These are phyloP conservation scores for Amphiprion ocellaris DNA, from an alignment of 2,113 vertebrate species.

Conservation along the genomic window DNA sequence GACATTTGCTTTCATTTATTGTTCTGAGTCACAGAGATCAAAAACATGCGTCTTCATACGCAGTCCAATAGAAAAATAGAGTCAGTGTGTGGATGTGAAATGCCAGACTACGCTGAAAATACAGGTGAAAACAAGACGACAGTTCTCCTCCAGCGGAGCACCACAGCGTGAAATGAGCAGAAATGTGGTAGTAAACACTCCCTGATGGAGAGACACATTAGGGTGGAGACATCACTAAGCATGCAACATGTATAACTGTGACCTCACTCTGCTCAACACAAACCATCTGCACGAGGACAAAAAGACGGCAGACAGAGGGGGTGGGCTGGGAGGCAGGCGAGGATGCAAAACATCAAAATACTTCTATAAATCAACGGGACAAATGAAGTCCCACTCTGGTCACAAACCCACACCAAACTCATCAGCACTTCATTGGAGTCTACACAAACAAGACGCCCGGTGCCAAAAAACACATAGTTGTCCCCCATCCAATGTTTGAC, in stretches of 20 bases:
- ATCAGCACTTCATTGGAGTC: slow-evolving; percentile 40
- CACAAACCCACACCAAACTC: slow-evolving; percentile 51
- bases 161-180: slow-evolving; percentile 28
- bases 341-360: slow-evolving; percentile 58
- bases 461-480: slow-evolving; percentile 57
- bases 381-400: slow-evolving; percentile 45
- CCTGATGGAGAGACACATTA: slow-evolving; percentile 36
- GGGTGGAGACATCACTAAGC: slow-evolving; percentile 54
- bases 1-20: too few relatives aligned
- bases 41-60: neutral
- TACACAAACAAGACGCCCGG: slow-evolving; percentile 58
- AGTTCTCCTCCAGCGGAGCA: slow-evolving; percentile 1
- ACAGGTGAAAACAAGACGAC: slow-evolving; percentile 16
- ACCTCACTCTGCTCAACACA: slow-evolving; percentile 65
- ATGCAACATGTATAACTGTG: slow-evolving; percentile 50
- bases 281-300: slow-evolving; percentile 58
- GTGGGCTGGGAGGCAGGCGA: slow-evolving; percentile 20
- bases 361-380: slow-evolving; percentile 65
- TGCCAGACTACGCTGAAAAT: neutral
- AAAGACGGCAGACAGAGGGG: slow-evolving; percentile 28
- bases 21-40: neutral
- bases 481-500: slow-evolving; percentile 51
- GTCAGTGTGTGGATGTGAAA: neutral
- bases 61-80: neutral
- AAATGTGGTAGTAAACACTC: slow-evolving; percentile 33